Percentiles rank a stretch among this genome's conserved stretches.
phyloP scores from a whole-genome alignment of 2,888 invertebrate species.

The Drosophila parthenogenetica region DNA sequence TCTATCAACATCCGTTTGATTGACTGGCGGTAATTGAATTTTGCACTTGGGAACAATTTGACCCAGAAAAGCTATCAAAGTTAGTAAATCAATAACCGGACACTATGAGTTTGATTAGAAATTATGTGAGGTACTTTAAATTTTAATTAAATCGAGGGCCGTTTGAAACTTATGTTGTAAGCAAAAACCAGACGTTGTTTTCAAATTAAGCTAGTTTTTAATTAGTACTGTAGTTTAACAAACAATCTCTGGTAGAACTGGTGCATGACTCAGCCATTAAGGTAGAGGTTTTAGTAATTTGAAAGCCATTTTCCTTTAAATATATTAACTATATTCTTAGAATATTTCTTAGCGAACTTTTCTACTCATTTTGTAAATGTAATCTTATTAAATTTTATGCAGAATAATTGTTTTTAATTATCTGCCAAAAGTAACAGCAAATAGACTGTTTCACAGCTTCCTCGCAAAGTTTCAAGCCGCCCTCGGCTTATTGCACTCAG shows the following conservation, averaged over 20 bases:
- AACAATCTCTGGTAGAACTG: too few species aligned
- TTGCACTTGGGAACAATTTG: slow-evolving; percentile 34
- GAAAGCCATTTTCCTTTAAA: too few species aligned
- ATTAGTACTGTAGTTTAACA: too few species aligned
- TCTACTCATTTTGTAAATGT: too few species aligned
- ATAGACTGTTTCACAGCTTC: slow-evolving; percentile 1
- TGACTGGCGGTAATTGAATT: slow-evolving; percentile 59
- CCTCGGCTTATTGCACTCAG: slow-evolving; percentile 12
- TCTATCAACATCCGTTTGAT: slow-evolving; percentile 26
- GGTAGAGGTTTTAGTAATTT: too few species aligned
- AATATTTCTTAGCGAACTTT: too few species aligned
- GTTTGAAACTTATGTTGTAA: neutral
- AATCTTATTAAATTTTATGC: too few species aligned
- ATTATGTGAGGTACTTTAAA: slow-evolving; percentile 44
- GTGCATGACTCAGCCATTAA: too few species aligned
- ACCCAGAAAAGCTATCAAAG: slow-evolving; percentile 35
- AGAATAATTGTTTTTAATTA: neutral
- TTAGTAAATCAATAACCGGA: slow-evolving; percentile 36
- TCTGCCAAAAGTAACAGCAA: too few species aligned
- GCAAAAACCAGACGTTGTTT: neutral
- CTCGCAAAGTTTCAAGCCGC: neutral
- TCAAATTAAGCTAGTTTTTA: too few species aligned
- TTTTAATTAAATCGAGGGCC: slow-evolving; percentile 49
- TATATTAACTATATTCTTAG: too few species aligned
- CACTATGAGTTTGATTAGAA: slow-evolving; percentile 47